Evolutionary conservation across 2,797 vertebrate genomes (phyloP), one percentile per base, ranked within the genome.

Genomic region (Notamacropus eugenii): DNA sequence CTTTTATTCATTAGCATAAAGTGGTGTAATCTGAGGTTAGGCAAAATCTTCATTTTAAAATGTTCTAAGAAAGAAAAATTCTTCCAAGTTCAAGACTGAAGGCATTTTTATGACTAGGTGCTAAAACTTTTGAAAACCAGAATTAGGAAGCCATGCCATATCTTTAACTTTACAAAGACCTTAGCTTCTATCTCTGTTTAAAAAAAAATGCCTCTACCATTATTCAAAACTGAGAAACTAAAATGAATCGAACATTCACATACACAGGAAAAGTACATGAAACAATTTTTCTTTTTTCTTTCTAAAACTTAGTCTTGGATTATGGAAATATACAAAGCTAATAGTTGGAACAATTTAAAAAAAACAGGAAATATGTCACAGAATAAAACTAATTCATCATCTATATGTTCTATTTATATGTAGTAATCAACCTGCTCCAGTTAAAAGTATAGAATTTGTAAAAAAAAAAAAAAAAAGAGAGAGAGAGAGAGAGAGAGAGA

Each of bases 11-110:
- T 34, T 90, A 96, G 19, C 22, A 90, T 82, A 29, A 4, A 58
- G 22, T 90, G 94, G 82, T 59, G 22, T 82, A 90, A 96, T 54
- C 52, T 55, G 93, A 46, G 95, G 31, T 5, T 50, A 93, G 67
- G 74, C 74, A 95, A 93, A 94, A 1, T 27, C 96, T 95, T 96
- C 54, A 92, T 93, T 96, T 57, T 95, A 96, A 94, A 96, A 91
- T 54, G 13, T 27, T 67, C 92, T 91, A 93, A 91, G 92, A 94
- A 91, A 92, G 96, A 54, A 93, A 92, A 91, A 13, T 94, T 10
- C 34, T 96, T 94, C 55, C 95, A 87, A 92, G 28, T 12, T 95
- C 92, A 90, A 46, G 28, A 31, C 90, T 16, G 5, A 0, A 24
- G 11, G 95, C 57, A 93, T 87, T 96, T 94, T 97, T 92, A 94